phyloP scores from a whole-genome alignment of 1,140 invertebrate genomes.

The Dendrolimus kikuchii region DNA sequence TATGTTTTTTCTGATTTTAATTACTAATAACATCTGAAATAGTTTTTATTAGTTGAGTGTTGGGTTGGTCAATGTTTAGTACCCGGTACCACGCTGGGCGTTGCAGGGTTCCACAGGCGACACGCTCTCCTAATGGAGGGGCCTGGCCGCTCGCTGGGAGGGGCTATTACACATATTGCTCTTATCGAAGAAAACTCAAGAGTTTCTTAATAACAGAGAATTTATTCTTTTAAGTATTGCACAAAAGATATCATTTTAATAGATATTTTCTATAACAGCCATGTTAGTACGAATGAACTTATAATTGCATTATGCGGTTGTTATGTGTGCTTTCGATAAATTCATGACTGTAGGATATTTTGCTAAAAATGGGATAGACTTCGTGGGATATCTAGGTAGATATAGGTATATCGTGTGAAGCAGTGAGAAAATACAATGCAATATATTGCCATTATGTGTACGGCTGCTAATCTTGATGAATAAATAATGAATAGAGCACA shows the following conservation, averaged over 20 bases:
- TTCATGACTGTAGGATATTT: no score
- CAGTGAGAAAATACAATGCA: no score
- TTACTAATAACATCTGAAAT: no score
- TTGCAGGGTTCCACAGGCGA: conserved; percentile 35
- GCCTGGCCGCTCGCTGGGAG: conserved; percentile 30
- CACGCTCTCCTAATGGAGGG: conserved; percentile 52
- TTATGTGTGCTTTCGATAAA: background rate
- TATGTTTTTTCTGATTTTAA: no score
- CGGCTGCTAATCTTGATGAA: no score
- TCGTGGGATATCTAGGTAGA: no score
- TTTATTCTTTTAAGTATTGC: conserved; percentile 25
- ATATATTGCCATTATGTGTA: no score
- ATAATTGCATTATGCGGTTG: no score
- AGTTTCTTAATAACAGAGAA: conserved; percentile 48
- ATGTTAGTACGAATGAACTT: conserved; percentile 2
- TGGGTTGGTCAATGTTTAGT: conserved; percentile 2
- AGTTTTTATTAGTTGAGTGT: no score
- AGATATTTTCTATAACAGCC: conserved; percentile 8
- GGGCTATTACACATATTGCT: conserved; percentile 42
- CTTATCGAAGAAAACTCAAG: conserved; percentile 40
- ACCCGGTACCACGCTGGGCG: conserved; percentile 36
- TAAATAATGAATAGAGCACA: no score
- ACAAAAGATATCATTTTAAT: conserved; percentile 15
- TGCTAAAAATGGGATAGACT: no score
- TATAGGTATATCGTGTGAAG: no score